A percentile compares a stretch with the other conserved stretches of the same genome.
phyloP scores from a whole-genome alignment of 2,888 invertebrate genomes.

The Fragum sueziense region DNA sequence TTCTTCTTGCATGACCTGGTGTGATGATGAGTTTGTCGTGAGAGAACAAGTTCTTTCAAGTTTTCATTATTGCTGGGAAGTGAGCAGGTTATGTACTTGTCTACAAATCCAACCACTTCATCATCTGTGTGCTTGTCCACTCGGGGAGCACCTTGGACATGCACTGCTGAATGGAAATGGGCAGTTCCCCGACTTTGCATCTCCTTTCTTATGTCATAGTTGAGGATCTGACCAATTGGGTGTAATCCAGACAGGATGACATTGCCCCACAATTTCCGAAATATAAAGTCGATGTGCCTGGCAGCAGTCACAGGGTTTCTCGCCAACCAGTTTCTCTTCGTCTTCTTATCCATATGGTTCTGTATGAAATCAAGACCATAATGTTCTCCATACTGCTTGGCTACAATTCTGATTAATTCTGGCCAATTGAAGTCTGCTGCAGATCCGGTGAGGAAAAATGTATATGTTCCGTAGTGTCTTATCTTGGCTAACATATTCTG shows the following conservation, averaged over 20 bases:
- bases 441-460: conserved; percentile 50
- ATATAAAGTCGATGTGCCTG: conserved; percentile 50
- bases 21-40: conserved; percentile 47
- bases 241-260: conserved; percentile 47
- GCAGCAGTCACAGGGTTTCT: conserved; percentile 57
- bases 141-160: conserved; percentile 46
- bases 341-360: conserved; percentile 22
- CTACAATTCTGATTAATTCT: conserved; percentile 40
- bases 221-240: conserved; percentile 51
- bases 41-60: conserved; percentile 27
- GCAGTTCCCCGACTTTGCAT: conserved; percentile 52
- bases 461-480: conserved; percentile 48
- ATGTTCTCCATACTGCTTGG: conserved; percentile 33
- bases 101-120: conserved; percentile 30
- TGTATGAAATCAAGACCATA: conserved; percentile 12
- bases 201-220: conserved; percentile 48
- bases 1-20: conserved; percentile 50
- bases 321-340: conserved; percentile 41
- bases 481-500: conserved; percentile 51
- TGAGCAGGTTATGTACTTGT: conserved; percentile 23
- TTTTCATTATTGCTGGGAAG: conserved; percentile 31
- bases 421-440: conserved; percentile 54
- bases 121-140: conserved; percentile 45
- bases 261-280: conserved; percentile 29
- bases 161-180: conserved; percentile 54